Percentiles rank a stretch among this genome's conserved stretches.
phyloP scores from a whole-genome alignment of 37 sponge, comb jelly and placozoan genomes.

The Eunapius fragilis region DNA sequence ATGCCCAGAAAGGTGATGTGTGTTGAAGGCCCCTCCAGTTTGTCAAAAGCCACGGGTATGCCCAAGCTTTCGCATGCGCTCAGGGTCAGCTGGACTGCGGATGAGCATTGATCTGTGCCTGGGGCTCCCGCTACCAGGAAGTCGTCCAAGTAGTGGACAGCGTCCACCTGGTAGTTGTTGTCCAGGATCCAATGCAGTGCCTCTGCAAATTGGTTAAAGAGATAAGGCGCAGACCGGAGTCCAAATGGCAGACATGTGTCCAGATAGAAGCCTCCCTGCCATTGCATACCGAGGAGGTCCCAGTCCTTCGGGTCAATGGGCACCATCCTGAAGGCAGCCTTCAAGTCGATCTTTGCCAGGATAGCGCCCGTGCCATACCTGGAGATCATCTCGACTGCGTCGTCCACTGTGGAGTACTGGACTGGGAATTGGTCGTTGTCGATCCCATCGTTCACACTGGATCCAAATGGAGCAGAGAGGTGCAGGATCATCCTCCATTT shows the following conservation, averaged over 20 bases:
- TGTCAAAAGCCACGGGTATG: slow-evolving; percentile 3
- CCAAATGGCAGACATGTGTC: slow-evolving; percentile 37
- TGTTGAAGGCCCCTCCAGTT: slow-evolving; percentile 30
- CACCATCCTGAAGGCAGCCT: slow-evolving; percentile 13
- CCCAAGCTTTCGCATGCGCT: background rate
- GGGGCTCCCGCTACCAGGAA: background rate
- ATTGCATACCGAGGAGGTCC: slow-evolving; percentile 16
- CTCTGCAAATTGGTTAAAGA: slow-evolving; percentile 29
- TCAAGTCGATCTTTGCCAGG: slow-evolving; percentile 18
- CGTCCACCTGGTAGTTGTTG: background rate
- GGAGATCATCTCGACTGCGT: background rate
- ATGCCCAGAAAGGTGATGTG: slow-evolving; percentile 18
- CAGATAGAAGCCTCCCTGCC: slow-evolving; percentile 22
- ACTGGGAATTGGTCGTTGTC: slow-evolving; percentile 3
- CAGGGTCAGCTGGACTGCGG: background rate
- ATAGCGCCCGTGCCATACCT: slow-evolving; percentile 5
- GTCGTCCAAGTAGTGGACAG: slow-evolving; percentile 23
- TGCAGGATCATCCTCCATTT: slow-evolving; percentile 21
- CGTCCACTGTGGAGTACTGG: slow-evolving; percentile 19
- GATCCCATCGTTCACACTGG: slow-evolving; percentile 38
- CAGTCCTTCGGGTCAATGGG: slow-evolving; percentile 35
- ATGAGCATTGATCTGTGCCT: background rate
- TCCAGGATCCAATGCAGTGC: slow-evolving; percentile 13
- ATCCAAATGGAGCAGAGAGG: slow-evolving; percentile 12
- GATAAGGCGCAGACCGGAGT: slow-evolving; percentile 23